phyloP scores from a whole-genome alignment of 1,140 invertebrate genomes.

The Arion vulgaris region DNA sequence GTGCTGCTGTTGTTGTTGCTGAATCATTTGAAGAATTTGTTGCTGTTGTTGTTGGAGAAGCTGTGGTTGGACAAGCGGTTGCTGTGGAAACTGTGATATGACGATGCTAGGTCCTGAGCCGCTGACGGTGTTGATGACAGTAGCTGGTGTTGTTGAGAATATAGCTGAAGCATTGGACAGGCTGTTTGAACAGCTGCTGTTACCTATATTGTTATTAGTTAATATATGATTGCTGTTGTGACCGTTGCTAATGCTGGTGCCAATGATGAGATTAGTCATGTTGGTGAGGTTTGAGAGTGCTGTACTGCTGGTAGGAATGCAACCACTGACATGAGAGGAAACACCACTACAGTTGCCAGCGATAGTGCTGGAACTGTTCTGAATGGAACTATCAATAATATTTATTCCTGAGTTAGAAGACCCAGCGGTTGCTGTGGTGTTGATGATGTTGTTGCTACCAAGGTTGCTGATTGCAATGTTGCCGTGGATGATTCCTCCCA shows the following conservation, averaged over 20 bases:
- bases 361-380: neutral
- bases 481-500: conserved; percentile 5
- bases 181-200: neutral
- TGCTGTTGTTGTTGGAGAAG: conserved; percentile 37
- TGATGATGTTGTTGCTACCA: neutral
- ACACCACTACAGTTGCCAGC: neutral
- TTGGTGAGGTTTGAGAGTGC: conserved; percentile 14
- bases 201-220: neutral
- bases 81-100: conserved; percentile 6
- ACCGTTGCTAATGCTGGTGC: conserved; percentile 6
- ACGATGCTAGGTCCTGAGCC: neutral
- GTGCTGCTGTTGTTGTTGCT: conserved; percentile 29
- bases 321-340: neutral
- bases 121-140: neutral
- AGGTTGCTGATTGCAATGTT: conserved; percentile 8
- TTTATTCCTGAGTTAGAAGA: neutral
- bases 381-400: neutral
- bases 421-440: neutral
- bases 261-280: neutral
- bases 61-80: conserved; percentile 35
- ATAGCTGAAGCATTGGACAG: neutral
- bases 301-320: neutral
- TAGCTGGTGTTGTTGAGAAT: neutral
- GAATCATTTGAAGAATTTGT: conserved; percentile 29
- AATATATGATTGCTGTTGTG: conserved; percentile 15